Evolutionary conservation across 2,113 vertebrate species (phyloP).

Genomic region (Dryoscopus gambensis): DNA sequence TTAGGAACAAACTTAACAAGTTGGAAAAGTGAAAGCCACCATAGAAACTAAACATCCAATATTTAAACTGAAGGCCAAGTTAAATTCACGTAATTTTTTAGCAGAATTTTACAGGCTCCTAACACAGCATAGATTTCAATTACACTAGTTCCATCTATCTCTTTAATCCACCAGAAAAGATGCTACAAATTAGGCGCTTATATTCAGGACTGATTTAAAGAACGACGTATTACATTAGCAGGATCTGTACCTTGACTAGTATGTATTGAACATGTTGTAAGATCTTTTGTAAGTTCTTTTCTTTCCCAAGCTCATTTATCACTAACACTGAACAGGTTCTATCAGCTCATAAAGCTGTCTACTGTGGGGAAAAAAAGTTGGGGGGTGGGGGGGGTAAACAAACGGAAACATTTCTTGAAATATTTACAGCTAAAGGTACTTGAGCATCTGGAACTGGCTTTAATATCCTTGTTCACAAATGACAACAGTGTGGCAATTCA

Average conservation of each 20-base stretch:
- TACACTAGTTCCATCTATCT: not conserved
- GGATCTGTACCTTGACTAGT: not conserved
- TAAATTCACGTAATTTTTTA: not conserved
- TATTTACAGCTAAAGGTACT: not conserved
- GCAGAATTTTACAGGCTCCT: not conserved
- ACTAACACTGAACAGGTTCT: not conserved
- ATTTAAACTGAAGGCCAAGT: not conserved
- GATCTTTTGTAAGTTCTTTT: not conserved
- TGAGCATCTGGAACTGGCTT: not conserved
- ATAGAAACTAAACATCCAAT: not conserved
- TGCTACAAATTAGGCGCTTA: not conserved
- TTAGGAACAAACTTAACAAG: not conserved
- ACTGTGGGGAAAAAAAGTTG: rapidly evolving
- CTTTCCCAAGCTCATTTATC: not conserved
- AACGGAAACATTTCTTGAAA: not conserved
- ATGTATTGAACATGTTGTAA: not conserved
- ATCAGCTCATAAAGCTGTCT: not conserved
- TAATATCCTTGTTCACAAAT: not conserved
- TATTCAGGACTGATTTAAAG: not conserved
- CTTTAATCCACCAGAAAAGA: not conserved
- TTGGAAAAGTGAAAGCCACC: not conserved
- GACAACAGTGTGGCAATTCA: not conserved
- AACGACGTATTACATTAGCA: not conserved
- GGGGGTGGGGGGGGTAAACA: not conserved
- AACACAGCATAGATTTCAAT: not conserved